Conservation (phyloP, 2,113 vertebrate genomes). For the Alectura lathami region DNA sequence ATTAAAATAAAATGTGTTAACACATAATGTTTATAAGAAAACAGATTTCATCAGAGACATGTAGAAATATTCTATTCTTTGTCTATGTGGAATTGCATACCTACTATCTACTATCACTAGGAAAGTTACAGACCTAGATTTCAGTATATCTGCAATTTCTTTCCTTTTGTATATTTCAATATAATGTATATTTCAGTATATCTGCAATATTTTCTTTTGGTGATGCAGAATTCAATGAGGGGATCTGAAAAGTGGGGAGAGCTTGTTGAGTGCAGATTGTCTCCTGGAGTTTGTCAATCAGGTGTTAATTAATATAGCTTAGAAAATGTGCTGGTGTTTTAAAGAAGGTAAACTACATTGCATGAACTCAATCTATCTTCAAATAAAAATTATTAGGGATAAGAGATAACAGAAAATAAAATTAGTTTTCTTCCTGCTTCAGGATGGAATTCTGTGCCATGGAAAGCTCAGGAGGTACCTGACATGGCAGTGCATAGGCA, state of each 20-base stretch:
- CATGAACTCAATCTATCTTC: conserved; percentile 51
- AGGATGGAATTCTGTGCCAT: conserved; percentile 10
- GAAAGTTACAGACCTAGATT: not conserved
- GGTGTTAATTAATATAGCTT: conserved; percentile 52
- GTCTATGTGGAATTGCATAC: not conserved
- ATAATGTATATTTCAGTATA: too few species aligned
- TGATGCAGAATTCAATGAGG: conserved; percentile 10
- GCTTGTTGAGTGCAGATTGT: conserved; percentile 1
- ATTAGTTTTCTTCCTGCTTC: conserved; percentile 54
- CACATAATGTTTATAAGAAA: not conserved
- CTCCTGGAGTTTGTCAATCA: conserved; percentile 20
- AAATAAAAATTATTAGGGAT: conserved; percentile 39
- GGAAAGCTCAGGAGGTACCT: not conserved
- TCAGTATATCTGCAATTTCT: not conserved
- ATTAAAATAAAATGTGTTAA: not conserved
- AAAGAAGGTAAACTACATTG: conserved; percentile 63
- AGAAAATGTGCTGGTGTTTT: conserved; percentile 48
- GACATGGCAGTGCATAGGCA: not conserved
- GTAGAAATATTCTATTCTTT: not conserved
- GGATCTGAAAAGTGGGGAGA: not conserved
- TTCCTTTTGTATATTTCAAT: too few species aligned
- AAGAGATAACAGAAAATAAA: conserved; percentile 50
- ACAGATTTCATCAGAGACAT: not conserved
- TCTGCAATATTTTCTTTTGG: not conserved
- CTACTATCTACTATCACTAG: not conserved